These are phyloP conservation scores for Ibycter americanus DNA, from an alignment of 2,797 vertebrate species.

Conservation along the genomic window DNA sequence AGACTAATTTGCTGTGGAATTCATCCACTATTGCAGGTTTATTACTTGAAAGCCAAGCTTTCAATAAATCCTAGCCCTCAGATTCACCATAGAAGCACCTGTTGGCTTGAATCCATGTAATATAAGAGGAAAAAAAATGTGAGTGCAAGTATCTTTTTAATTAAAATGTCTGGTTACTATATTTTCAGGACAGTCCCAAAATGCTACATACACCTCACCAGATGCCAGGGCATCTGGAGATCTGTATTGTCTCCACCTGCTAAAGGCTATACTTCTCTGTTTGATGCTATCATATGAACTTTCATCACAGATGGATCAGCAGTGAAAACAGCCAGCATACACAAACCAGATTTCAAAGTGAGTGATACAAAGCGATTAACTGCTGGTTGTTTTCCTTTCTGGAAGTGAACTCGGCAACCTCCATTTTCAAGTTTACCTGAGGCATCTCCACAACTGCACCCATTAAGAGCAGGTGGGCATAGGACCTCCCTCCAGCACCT, in stretches of 20 bases:
- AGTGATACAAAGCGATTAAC: background rate
- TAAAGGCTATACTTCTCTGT: background rate
- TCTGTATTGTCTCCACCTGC: background rate
- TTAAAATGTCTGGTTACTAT: background rate
- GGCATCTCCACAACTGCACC: background rate
- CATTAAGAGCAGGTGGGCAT: accelerated
- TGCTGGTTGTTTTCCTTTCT: background rate
- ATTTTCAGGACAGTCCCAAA: background rate
- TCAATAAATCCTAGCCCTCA: background rate
- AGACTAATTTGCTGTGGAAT: background rate
- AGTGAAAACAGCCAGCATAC: background rate
- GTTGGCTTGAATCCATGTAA: background rate
- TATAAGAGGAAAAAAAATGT: background rate
- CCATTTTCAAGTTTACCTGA: background rate
- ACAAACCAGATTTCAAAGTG: background rate
- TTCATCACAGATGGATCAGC: background rate
- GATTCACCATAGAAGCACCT: background rate
- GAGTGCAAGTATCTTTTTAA: background rate
- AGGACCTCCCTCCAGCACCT: background rate
- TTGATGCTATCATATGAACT: background rate
- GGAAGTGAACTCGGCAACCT: background rate
- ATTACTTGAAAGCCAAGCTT: background rate
- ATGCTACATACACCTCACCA: background rate
- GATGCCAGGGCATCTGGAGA: background rate
- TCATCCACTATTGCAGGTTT: background rate